Base-by-base conservation (phyloP, 2,113 vertebrate species). In the Chlorocebus sabaeus region DNA sequence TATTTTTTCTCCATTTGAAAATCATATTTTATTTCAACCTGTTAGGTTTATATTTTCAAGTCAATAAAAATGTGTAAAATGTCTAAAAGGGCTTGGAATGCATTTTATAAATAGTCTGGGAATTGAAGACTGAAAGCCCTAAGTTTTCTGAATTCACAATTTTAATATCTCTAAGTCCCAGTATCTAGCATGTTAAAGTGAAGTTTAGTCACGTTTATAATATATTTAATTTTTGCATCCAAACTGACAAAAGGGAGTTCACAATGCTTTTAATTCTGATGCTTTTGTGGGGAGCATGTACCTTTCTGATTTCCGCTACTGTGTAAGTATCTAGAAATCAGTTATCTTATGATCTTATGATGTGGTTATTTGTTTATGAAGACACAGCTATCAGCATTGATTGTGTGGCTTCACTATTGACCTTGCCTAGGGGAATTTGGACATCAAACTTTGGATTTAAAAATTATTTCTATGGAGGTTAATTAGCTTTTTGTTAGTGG, bases 21-120 rank as follows among this genome's bases (percentile, higher is more conserved):
- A 89, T 55, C 83, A 72, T 88, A 17, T 76, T 78, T 61, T 80
- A 35, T 64, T 82, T 85, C 59, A 82, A 67, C 6, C 35, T 67
- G 82, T 93, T 81, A 75, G 23, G 18, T 76, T 97, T 80, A 78
- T 76, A 57, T 90, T 93, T 95, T 64, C 84, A 85, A 89, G 23
- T 4, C 6, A 40, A 38, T 67, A 80, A 68, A 85, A 45, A 64
- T 82, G 20, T 55, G 55, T 45, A 81, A 96, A 82, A 73, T 27
- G 25, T 61, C 10, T 57, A 12, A 92, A 89, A 55, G 16, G 2
- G 6, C 35, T 97, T 84, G 35, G 18, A 81, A 64, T 5, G 61
- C 17, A 16, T 32, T 79, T 95, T 80, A 90, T 50, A 72, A 92
- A 68, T 64, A 50, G 27, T 45, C 8, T 89, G 76, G 35, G 55